Evolutionary conservation across 2,888 invertebrate genomes (phyloP).

Genomic region (Halictus ligatus): DNA sequence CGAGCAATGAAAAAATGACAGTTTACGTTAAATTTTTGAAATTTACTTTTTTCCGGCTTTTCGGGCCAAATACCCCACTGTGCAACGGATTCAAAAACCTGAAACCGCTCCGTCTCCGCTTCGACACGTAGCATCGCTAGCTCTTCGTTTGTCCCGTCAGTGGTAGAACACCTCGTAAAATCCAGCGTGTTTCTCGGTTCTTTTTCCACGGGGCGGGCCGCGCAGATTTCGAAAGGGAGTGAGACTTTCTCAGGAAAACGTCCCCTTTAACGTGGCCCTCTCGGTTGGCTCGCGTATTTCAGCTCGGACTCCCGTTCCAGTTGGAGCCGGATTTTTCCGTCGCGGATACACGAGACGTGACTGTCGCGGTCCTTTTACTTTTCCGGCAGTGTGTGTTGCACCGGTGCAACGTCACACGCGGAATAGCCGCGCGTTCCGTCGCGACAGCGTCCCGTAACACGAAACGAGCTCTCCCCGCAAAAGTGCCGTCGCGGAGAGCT

Average conservation of each 20-base stretch:
- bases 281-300: neutral
- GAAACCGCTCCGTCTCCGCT: neutral
- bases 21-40: too few relatives aligned
- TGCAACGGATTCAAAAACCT: neutral
- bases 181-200: neutral
- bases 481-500: slow-evolving; percentile 54
- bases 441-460: slow-evolving; percentile 39
- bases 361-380: slow-evolving; percentile 3
- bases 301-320: neutral
- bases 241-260: neutral
- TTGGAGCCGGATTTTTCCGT: slow-evolving; percentile 13
- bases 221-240: neutral
- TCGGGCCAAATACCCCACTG: too few relatives aligned
- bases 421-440: slow-evolving; percentile 3
- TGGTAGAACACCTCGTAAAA: neutral
- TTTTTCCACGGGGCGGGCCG: neutral
- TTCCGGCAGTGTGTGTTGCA: slow-evolving; percentile 11
- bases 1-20: too few relatives aligned
- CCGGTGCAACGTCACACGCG: slow-evolving; percentile 16
- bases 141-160: neutral
- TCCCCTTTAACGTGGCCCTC: neutral
- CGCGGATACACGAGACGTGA: slow-evolving; percentile 31
- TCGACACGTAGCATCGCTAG: neutral
- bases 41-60: too few relatives aligned
- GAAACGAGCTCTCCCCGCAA: slow-evolving; percentile 52